phyloP scores from a whole-genome alignment of 2,797 vertebrate genomes.

The Hozukius guyotensis region DNA sequence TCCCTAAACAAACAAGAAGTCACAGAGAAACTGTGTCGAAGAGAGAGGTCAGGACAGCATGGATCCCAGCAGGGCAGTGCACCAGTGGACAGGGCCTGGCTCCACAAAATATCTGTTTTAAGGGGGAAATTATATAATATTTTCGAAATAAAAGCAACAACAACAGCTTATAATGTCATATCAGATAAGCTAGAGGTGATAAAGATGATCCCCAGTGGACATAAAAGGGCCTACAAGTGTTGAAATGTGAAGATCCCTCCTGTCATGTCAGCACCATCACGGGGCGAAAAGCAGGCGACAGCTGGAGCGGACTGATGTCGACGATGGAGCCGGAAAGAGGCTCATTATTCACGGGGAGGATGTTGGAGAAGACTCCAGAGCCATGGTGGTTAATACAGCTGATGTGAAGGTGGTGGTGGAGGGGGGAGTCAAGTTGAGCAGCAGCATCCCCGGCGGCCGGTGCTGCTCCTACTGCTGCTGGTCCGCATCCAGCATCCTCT shows the following conservation, averaged over 20 bases:
- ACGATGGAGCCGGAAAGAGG: slow-evolving; percentile 37
- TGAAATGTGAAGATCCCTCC: slow-evolving; percentile 20
- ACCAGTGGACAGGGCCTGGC: slow-evolving; percentile 11
- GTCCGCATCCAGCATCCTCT: slow-evolving; percentile 43
- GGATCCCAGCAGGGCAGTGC: slow-evolving; percentile 22
- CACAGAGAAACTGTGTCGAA: slow-evolving; percentile 18
- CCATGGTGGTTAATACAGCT: slow-evolving; percentile 38
- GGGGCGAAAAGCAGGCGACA: slow-evolving; percentile 27
- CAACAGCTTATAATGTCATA: slow-evolving; percentile 4
- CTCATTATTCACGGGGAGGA: slow-evolving; percentile 47
- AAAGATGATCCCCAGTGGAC: slow-evolving; percentile 1
- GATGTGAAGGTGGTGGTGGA: neutral
- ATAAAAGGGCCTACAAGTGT: slow-evolving; percentile 29
- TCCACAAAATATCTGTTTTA: neutral
- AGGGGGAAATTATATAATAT: neutral
- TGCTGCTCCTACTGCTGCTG: slow-evolving; percentile 30
- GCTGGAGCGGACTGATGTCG: slow-evolving; percentile 22
- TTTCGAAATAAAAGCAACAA: neutral
- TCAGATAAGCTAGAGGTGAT: neutral
- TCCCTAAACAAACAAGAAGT: slow-evolving; percentile 2
- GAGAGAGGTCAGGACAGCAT: neutral
- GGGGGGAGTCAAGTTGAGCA: slow-evolving; percentile 29
- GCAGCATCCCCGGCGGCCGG: slow-evolving; percentile 50
- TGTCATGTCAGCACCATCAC: slow-evolving; percentile 7
- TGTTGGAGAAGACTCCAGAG: slow-evolving; percentile 25